Conservation (phyloP, 2,888 invertebrate genomes). For the Ethmia dodecea region DNA sequence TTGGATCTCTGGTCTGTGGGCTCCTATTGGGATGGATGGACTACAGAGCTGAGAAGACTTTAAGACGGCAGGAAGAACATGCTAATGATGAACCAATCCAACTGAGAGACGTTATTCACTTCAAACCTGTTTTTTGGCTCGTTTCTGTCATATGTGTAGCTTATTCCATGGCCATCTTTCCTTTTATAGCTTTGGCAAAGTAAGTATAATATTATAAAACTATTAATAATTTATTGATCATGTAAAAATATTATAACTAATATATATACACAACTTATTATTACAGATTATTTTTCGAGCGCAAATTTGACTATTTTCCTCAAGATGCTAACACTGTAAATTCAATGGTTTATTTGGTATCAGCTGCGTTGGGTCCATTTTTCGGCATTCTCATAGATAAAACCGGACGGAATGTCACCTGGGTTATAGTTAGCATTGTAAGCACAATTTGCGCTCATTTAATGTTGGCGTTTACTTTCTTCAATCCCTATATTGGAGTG, state of each 20-base stretch:
- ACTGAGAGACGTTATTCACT: slow-evolving; percentile 87
- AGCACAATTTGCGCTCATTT: slow-evolving; percentile 80
- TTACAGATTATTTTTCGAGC: slow-evolving; percentile 91
- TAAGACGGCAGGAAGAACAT: slow-evolving; percentile 76
- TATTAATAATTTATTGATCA: too few relatives aligned
- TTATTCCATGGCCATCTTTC: slow-evolving; percentile 97
- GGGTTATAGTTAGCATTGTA: slow-evolving; percentile 90
- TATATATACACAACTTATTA: too few relatives aligned
- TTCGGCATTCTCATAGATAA: slow-evolving; percentile 94
- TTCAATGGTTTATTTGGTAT: slow-evolving; percentile 90
- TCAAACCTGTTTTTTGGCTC: slow-evolving; percentile 92
- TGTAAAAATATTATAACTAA: too few relatives aligned
- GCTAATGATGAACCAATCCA: slow-evolving; percentile 79
- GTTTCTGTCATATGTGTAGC: slow-evolving; percentile 94
- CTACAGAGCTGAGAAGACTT: slow-evolving; percentile 87
- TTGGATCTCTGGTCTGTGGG: slow-evolving; percentile 90
- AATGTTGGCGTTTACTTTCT: slow-evolving; percentile 78
- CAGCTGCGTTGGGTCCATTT: slow-evolving; percentile 90
- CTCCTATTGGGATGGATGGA: slow-evolving; percentile 89
- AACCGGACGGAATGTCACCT: slow-evolving; percentile 92
- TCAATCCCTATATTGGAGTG: slow-evolving; percentile 83
- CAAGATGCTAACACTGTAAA: slow-evolving; percentile 89
- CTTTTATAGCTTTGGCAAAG: slow-evolving; percentile 97
- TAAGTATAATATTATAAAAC: slow-evolving; percentile 78
- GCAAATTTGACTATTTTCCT: slow-evolving; percentile 85